Evolutionary conservation across 2,113 vertebrate species (phyloP), one percentile per base, ranked within the genome.

Genomic region (Crotalus tigris): DNA sequence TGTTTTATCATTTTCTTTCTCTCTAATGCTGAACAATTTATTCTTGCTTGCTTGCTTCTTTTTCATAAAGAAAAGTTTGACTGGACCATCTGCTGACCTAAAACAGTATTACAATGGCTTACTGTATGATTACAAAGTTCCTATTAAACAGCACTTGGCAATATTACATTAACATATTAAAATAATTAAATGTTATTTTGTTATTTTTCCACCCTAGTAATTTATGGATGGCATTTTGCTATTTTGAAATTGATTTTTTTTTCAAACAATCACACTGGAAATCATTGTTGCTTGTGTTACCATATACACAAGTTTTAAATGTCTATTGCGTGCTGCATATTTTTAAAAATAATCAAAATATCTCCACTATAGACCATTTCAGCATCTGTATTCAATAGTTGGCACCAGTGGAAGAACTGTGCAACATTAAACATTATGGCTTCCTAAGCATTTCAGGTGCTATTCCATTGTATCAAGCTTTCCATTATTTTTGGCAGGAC

Each of bases 401-500:
- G 96, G 93, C 95, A 93, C 94, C 46, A n/a, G 91, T 93, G 46
- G 89, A 57, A 94, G 51, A 94, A 90, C 89, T 94, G 91, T 94
- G 92, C 94, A 94, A 94, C 89, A 93, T 95, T 95, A 95, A 96
- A 91, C 92, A 93, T 95, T 93, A 96, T 13, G 91, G 75, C 95
- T 96, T 96, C 95, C 91, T 95, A 92, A 96, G 93, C 92, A 96
- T 96, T 96, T 96, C 93, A 96, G 97, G 96, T 96, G 95, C 96
- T 91, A 94, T 96, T 96, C 94, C 94, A 49, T 95, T 97, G 92
- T 95, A 93, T 96, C 95, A 97, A 97, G 94, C 87, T 97, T 97
- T 97, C 96, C 97, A 96, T 97, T 97, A 97, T 95, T 97, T 93
- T 96, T 97, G 97, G 97, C 96, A 97, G 95, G 93, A 96, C 95